phyloP scores from a whole-genome alignment of 2,888 invertebrate genomes.

The Julus scanicus region DNA sequence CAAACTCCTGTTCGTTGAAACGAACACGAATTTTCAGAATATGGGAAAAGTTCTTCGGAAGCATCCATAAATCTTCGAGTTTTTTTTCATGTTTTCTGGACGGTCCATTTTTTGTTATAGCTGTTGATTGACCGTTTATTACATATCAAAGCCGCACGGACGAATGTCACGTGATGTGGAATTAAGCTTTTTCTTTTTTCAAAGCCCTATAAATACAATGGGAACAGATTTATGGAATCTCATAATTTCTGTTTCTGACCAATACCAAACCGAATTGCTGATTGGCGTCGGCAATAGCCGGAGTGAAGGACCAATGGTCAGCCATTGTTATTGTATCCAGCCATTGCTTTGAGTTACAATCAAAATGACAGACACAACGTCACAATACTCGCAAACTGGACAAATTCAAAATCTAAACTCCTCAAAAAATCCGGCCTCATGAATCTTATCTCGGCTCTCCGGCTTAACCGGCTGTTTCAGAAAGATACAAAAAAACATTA shows the following conservation, averaged over 20 bases:
- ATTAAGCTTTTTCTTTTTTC: neutral
- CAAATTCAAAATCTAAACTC: no score
- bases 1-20: neutral
- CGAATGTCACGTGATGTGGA: neutral
- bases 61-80: neutral
- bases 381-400: no score
- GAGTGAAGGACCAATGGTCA: no score
- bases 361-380: no score
- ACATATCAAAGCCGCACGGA: neutral
- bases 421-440: no score
- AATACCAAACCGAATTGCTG: neutral
- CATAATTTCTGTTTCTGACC: neutral
- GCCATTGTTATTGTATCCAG: neutral
- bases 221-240: neutral
- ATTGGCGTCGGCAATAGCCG: no score
- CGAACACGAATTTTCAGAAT: neutral
- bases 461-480: no score
- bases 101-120: neutral
- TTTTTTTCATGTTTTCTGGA: conserved; percentile 11
- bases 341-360: no score
- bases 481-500: no score
- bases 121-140: conserved; percentile 11
- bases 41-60: neutral
- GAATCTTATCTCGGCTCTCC: no score
- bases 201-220: neutral